Evolutionary conservation across 1,140 invertebrate genomes (phyloP), one percentile per base, ranked within the genome.

Genomic region (Adelges cooleyi): DNA sequence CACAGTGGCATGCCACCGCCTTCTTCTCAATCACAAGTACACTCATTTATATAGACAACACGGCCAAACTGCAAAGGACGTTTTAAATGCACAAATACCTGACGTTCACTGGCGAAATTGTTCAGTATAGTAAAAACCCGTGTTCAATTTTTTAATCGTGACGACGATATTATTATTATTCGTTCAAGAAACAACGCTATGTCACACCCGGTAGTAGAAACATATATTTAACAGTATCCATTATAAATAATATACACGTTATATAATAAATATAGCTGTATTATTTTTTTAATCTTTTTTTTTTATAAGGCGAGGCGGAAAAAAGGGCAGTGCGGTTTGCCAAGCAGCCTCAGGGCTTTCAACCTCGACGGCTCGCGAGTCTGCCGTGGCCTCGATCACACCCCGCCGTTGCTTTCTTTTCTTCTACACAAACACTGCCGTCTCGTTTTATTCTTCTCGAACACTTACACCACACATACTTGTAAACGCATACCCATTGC

Each of bases 341-440:
- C 54, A 44, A 59, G 23, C 8, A 36, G 54, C 54, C 54, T 59
- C 36, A 11, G 54, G 54, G 54, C 49, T 51, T n/a, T 13, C 20
- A 15, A 23, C 22, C 29, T n/a, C n/a, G n/a, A n/a, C 33, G 9
- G 52, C 33, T 18, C 18, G 29, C 33, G 33, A 15, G 20, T 48
- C 18, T 48, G 53, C 15, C n/a, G 22, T 59, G 54, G 54, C 54
- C 54, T 59, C 54, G 38, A 59, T 59, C 54, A 44, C 54, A 59
- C 53, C 36, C 53, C 53, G 38, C 38, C n/a, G 27, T 27, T 33
- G 40, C 54, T 59, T 59, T 59, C 54, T 56, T 56, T 56, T 54
- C 52, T 54, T 40, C 36, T 56, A 42, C 18, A 18, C n/a, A 6
- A 11, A 59, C 53, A 18, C 33, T 38, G 38, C 54, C n/a, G 27